Evolutionary conservation across 2,797 vertebrate species (phyloP).

Genomic region (Girardinus metallicus): DNA sequence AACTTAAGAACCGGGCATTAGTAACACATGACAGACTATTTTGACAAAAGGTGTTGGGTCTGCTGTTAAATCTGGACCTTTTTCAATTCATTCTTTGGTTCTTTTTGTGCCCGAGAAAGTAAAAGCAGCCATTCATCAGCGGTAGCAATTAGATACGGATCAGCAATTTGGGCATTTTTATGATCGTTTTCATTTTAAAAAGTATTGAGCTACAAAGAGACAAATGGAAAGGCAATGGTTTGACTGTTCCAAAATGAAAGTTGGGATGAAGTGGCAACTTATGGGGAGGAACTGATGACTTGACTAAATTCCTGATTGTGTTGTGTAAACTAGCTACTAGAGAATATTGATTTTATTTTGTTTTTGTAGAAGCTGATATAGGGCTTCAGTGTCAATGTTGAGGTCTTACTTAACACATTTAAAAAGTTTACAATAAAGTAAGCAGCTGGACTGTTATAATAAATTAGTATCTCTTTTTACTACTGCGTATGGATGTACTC

Average conservation of each 20-base stretch:
- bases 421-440: not conserved
- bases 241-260: too few relatives aligned
- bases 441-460: not conserved
- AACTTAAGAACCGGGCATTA: not conserved
- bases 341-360: too few relatives aligned
- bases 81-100: not conserved
- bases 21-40: constrained; percentile 1
- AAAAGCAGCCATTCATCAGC: not conserved
- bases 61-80: not conserved
- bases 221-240: too few relatives aligned
- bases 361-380: too few relatives aligned
- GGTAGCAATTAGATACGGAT: not conserved
- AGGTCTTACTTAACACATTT: not conserved
- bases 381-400: too few relatives aligned
- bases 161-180: not conserved
- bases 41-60: not conserved
- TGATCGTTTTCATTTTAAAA: too few relatives aligned
- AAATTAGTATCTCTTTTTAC: not conserved
- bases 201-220: too few relatives aligned
- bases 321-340: too few relatives aligned
- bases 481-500: not conserved
- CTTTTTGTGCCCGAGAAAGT: not conserved
- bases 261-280: too few relatives aligned
- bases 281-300: too few relatives aligned
- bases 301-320: too few relatives aligned